Percentiles rank a stretch among this genome's conserved stretches.
These are phyloP conservation scores for Prorops nasuta DNA, from an alignment of 1,140 invertebrate genomes.

Conservation along the genomic window DNA sequence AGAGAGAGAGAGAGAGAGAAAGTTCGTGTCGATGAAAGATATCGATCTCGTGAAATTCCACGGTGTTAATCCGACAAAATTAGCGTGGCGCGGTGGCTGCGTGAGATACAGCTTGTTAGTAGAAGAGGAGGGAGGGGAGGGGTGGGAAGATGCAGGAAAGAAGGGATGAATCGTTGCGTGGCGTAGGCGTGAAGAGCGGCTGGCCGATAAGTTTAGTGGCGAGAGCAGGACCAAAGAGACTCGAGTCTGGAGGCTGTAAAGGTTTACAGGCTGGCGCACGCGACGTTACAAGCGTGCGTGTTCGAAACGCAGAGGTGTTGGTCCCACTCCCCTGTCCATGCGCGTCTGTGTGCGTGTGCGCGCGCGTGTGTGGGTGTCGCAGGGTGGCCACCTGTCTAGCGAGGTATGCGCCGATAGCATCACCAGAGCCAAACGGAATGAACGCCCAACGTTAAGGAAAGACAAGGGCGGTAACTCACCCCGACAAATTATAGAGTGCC, in stretches of 20 bases:
- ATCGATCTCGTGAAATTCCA: too few species aligned
- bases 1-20: too few species aligned
- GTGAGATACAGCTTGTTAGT: not conserved
- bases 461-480: slow-evolving; percentile 54
- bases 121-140: not conserved
- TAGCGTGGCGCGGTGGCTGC: slow-evolving; percentile 11
- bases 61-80: slow-evolving; percentile 19
- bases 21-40: too few species aligned
- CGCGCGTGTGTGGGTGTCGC: slow-evolving; percentile 45
- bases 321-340: too few species aligned
- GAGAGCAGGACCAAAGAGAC: slow-evolving; percentile 2
- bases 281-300: slow-evolving; percentile 13
- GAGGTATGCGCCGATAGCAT: slow-evolving; percentile 53
- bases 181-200: not conserved
- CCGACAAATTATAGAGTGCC: slow-evolving; percentile 55
- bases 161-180: too few species aligned
- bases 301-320: slow-evolving; percentile 15
- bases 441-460: slow-evolving; percentile 51
- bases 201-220: slow-evolving; percentile 1
- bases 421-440: slow-evolving; percentile 36
- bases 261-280: slow-evolving; percentile 9
- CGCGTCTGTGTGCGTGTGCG: slow-evolving; percentile 31
- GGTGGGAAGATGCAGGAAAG: not conserved
- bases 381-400: slow-evolving; percentile 52
- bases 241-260: slow-evolving; percentile 17